Base-by-base conservation (phyloP, 2,113 vertebrate genomes). In the Etheostoma cragini region DNA sequence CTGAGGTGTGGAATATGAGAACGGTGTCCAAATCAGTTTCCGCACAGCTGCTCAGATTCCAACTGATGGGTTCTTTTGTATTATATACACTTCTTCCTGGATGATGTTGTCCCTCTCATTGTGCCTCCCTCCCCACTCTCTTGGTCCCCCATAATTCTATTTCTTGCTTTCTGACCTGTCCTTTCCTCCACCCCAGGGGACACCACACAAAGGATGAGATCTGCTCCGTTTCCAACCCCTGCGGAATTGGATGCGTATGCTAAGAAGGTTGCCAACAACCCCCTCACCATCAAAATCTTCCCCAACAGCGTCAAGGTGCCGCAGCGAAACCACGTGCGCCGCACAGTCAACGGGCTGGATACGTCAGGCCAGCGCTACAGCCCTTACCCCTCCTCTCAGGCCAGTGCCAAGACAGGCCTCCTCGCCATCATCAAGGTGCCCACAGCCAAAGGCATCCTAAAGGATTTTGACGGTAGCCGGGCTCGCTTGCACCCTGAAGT, bases 191-290 rank as follows among this genome's bases (percentile, higher is more conserved):
- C 93, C 95, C 3, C 95, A 99, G 98, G 98, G 98, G 98, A 99
- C 96, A 98, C 97, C 97, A 97, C 97, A 97, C 98, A 98, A 96
- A 99, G 98, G 97, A 99, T 99, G 98, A 98, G 97, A 98, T 97
- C 98, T 92, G 96, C 97, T 97, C 98, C 98, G 94, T 98, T 97
- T 96, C 98, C 98, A 94, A 99, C 98, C 96, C 98, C 98, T 96
- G 98, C 98, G 94, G 98, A 99, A 97, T 97, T 99, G 96, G 98
- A 99, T 93, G 98, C 98, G 80, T 99, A 97, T 98, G 98, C 98
- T 99, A 99, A 99, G 97, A 99, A 99, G 95, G 97, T 99, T 91
- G 98, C 98, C 96, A 97, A 98, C 96, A 97, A 96, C 89, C 98
- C 98, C 80, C 96, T 99, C 95, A 99, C 97, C 89, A 98, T 99